A percentile compares a stretch with the other conserved stretches of the same genome.
phyloP scores from a whole-genome alignment of 2,797 vertebrate genomes.

The Valencia hispanica region DNA sequence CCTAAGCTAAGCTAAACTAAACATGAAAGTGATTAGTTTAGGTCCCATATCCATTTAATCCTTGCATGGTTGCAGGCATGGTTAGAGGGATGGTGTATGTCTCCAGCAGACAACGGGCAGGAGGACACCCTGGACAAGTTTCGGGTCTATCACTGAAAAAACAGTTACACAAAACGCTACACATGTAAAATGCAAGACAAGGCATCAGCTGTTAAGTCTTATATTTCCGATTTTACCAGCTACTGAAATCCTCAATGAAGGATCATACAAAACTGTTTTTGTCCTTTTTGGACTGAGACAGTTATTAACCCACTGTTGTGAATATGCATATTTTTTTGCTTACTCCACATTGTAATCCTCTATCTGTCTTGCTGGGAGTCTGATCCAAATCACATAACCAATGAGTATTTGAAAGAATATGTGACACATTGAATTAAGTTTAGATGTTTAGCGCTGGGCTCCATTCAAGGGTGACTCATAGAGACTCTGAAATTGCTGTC shows the following conservation, averaged over 20 bases:
- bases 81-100: too few species aligned
- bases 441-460: constrained; percentile 3
- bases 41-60: too few species aligned
- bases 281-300: neutral
- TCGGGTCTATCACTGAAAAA: too few species aligned
- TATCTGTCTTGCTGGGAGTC: constrained; percentile 10
- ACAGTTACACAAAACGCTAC: neutral
- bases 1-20: too few species aligned
- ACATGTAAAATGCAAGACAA: neutral
- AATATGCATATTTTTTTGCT: neutral
- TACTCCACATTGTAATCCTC: constrained; percentile 23
- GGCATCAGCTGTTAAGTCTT: neutral
- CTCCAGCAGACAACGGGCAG: neutral
- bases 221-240: neutral
- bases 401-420: constrained; percentile 32
- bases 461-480: neutral
- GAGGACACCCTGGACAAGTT: neutral
- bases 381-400: constrained; percentile 18
- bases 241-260: neutral
- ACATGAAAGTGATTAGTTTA: too few species aligned
- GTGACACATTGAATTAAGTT: constrained; percentile 21
- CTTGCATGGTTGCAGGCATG: too few species aligned
- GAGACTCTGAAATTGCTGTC: neutral
- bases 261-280: neutral
- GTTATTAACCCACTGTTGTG: neutral